A percentile compares a stretch with the other conserved stretches of the same genome.
These are phyloP conservation scores for Thumatha senex DNA, from an alignment of 2,888 invertebrate genomes.

Conservation along the genomic window DNA sequence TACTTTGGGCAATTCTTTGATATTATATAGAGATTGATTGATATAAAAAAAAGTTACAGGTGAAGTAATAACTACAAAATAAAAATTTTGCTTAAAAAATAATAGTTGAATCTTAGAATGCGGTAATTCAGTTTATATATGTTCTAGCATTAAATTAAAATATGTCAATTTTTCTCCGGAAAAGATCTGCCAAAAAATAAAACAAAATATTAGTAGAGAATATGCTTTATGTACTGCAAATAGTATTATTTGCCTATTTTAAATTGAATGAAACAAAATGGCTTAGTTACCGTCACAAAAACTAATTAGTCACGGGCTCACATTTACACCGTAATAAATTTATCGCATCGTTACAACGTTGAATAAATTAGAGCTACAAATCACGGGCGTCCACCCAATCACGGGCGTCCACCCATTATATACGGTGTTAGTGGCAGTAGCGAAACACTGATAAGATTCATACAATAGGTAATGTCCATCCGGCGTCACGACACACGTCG, in stretches of 20 bases:
- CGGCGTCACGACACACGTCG: conserved; percentile 41
- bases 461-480: conserved; percentile 40
- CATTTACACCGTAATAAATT: conserved; percentile 39
- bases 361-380: conserved; percentile 36
- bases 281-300: conserved; percentile 33
- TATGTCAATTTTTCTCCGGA: too few relatives aligned
- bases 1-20: too few relatives aligned
- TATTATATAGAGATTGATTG: too few relatives aligned
- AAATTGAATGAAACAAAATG: conserved; percentile 34
- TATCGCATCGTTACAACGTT: conserved; percentile 28
- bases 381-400: conserved; percentile 30
- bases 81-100: too few relatives aligned
- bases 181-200: too few relatives aligned
- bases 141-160: too few relatives aligned
- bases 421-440: conserved; percentile 39
- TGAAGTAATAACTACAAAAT: too few relatives aligned
- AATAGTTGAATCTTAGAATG: too few relatives aligned
- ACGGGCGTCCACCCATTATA: conserved; percentile 26
- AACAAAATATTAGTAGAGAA: conserved; percentile 7
- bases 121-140: too few relatives aligned
- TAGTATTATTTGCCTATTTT: conserved; percentile 9
- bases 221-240: too few relatives aligned
- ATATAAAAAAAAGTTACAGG: too few relatives aligned
- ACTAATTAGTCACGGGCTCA: conserved; percentile 29
- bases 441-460: conserved; percentile 50